Percentiles rank a stretch among this genome's conserved stretches.
Evolutionary conservation across 2,113 vertebrate genomes (phyloP).

Genomic region (Myanophis thanlyinensis): DNA sequence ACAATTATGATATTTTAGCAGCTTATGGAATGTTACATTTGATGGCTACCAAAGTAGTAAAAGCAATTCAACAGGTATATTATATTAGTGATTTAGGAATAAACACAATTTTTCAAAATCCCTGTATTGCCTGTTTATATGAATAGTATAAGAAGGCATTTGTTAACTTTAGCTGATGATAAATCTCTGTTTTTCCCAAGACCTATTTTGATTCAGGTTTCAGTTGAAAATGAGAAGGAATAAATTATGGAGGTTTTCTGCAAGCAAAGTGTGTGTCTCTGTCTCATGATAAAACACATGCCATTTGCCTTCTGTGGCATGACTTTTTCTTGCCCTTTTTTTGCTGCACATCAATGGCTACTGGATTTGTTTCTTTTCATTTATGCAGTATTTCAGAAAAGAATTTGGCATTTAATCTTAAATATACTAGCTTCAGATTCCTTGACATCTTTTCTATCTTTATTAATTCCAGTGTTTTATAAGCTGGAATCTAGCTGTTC

Average conservation of each 20-base stretch:
- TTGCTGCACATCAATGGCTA: not conserved
- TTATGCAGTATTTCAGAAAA: not conserved
- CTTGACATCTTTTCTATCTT: not conserved
- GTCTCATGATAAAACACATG: not conserved
- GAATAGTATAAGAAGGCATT: not conserved
- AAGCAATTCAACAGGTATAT: not conserved
- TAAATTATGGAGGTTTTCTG: not conserved
- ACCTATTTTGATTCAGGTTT: not conserved
- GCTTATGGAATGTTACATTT: not conserved
- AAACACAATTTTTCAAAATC: not conserved
- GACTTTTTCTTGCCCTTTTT: not conserved
- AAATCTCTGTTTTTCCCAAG: not conserved
- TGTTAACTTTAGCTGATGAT: not conserved
- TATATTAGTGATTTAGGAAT: not conserved
- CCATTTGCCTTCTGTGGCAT: not conserved
- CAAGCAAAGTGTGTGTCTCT: not conserved
- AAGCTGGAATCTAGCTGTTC: not conserved
- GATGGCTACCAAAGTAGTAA: not conserved
- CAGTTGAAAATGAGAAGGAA: not conserved
- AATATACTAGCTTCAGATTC: not conserved
- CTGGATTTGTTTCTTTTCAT: not conserved
- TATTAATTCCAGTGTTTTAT: not conserved
- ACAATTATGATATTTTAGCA: not conserved
- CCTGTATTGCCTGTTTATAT: not conserved
- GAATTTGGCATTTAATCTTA: not conserved